A percentile compares a stretch with the other conserved stretches of the same genome.
Conservation (phyloP, 1,140 invertebrate species). For the Parapsyche elsis region DNA sequence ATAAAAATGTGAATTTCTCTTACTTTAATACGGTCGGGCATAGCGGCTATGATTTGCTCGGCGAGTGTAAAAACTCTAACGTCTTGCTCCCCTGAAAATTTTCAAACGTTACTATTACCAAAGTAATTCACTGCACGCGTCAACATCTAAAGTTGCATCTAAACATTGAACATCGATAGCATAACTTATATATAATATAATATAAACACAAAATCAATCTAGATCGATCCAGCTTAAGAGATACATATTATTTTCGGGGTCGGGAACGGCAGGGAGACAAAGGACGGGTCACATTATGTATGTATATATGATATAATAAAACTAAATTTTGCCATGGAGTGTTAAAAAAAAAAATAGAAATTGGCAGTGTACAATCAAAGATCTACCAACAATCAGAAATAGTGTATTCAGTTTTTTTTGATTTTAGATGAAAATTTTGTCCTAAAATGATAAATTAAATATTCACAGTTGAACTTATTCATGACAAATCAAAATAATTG, state of each 20-base stretch:
- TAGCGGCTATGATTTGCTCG: conserved; percentile 97
- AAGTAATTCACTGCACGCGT: not conserved
- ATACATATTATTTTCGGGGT: conserved; percentile 41
- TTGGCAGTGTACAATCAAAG: too few relatives aligned
- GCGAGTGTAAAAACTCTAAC: conserved; percentile 92
- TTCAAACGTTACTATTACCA: conserved; percentile 51
- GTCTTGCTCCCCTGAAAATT: conserved; percentile 90
- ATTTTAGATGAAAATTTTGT: too few relatives aligned
- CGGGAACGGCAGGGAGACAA: too few relatives aligned
- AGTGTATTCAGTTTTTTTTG: too few relatives aligned
- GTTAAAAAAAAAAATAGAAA: too few relatives aligned
- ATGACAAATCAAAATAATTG: too few relatives aligned
- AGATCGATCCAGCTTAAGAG: conserved; percentile 38
- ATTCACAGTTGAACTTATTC: too few relatives aligned
- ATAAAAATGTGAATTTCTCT: conserved; percentile 32
- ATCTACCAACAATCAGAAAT: too few relatives aligned
- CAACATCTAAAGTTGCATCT: conserved; percentile 54
- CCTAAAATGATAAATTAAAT: too few relatives aligned
- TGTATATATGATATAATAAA: conserved; percentile 11
- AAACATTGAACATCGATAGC: conserved; percentile 56
- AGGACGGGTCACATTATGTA: conserved; percentile 9
- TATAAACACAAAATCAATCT: conserved; percentile 41
- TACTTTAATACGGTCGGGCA: conserved; percentile 96
- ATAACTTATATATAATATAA: conserved; percentile 44
- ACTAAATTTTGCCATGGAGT: not conserved